Conservation (phyloP, 1,140 invertebrate genomes). For the Tetramorium simillimum region DNA sequence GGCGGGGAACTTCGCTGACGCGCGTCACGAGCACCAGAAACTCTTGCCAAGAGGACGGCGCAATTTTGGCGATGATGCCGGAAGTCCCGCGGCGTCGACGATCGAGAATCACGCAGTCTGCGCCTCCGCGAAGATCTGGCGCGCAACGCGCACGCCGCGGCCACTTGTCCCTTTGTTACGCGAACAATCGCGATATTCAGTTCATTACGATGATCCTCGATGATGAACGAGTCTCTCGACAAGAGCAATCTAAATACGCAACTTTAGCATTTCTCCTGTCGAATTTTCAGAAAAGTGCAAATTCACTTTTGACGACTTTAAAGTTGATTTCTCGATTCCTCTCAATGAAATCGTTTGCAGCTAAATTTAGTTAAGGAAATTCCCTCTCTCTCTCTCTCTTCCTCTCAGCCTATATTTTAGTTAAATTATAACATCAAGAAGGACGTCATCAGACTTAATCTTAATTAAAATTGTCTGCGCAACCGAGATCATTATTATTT, state of each 20-base stretch:
- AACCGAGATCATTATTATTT: background rate
- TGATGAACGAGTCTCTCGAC: background rate
- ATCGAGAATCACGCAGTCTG: slow-evolving; percentile 70
- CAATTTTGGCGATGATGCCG: slow-evolving; percentile 80
- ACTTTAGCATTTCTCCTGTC: too few species aligned
- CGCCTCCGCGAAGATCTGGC: background rate
- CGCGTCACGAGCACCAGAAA: slow-evolving; percentile 45
- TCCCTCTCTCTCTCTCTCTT: background rate
- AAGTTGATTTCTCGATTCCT: background rate
- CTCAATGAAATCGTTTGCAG: background rate
- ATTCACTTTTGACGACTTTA: background rate
- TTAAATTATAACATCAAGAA: background rate
- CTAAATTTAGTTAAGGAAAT: slow-evolving; percentile 24
- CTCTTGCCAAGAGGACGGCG: slow-evolving; percentile 76
- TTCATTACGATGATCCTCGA: background rate
- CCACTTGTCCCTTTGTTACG: background rate
- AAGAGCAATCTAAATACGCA: background rate
- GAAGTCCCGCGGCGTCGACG: slow-evolving; percentile 71
- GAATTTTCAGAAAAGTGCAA: background rate
- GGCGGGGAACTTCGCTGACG: slow-evolving; percentile 22
- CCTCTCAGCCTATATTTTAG: background rate
- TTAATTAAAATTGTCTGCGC: background rate
- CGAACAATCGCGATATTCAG: background rate
- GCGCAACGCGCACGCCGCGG: background rate
- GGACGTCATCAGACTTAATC: background rate